These are phyloP conservation scores for Gonatopus flavifemur DNA, from an alignment of 1,140 invertebrate species.

Conservation along the genomic window DNA sequence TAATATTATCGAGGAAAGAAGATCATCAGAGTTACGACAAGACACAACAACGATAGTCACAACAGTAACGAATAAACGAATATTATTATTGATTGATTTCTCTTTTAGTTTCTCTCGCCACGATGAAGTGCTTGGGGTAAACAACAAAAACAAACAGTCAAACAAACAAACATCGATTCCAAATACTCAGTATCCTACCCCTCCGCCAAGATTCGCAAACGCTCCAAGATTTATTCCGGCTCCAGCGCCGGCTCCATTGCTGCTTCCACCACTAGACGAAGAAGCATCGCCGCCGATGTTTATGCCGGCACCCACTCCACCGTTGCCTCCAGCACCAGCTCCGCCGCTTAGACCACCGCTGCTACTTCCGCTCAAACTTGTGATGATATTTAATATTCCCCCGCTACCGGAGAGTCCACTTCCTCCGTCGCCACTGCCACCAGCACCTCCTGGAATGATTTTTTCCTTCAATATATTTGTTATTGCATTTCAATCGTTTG, in stretches of 20 bases:
- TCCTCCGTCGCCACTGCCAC: neutral
- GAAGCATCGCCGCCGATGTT: constrained; percentile 26
- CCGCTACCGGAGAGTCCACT: constrained; percentile 4
- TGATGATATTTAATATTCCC: constrained; percentile 24
- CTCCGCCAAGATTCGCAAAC: constrained; percentile 39
- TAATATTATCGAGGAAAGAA: too few species aligned
- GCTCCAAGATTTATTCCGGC: constrained; percentile 42
- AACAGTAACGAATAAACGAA: too few species aligned
- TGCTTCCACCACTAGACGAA: constrained; percentile 42
- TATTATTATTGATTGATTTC: neutral
- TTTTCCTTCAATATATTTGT: too few species aligned
- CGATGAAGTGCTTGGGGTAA: too few species aligned
- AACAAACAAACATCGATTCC: neutral
- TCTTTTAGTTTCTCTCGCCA: neutral
- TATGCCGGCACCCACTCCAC: constrained; percentile 13
- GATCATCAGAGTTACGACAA: too few species aligned
- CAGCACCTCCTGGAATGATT: constrained; percentile 3
- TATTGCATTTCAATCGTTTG: too few species aligned
- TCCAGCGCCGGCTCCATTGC: constrained; percentile 33
- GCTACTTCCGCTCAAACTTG: constrained; percentile 24
- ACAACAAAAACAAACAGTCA: too few species aligned
- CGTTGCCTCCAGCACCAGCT: constrained; percentile 57
- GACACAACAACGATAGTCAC: too few species aligned
- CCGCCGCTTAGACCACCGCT: constrained; percentile 56
- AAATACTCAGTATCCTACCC: constrained; percentile 48